phyloP scores from a whole-genome alignment of 2,797 vertebrate species.

The Malurus splendens region DNA sequence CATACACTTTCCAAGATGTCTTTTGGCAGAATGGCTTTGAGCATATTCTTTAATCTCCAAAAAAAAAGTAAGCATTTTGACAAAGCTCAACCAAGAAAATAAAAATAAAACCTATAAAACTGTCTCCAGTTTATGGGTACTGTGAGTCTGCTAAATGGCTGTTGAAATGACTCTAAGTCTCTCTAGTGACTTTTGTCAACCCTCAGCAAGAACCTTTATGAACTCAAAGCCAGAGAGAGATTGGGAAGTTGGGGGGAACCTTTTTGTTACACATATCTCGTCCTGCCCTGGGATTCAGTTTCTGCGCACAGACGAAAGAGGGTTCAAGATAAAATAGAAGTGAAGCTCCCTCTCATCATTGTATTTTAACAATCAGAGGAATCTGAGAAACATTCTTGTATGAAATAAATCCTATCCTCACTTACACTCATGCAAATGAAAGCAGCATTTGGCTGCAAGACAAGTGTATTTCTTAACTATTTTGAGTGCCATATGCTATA shows the following conservation, averaged over 20 bases:
- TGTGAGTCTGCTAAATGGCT: background rate
- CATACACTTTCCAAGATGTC: background rate
- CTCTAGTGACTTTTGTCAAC: background rate
- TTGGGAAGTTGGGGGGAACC: background rate
- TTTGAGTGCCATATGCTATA: slow-evolving; percentile 61
- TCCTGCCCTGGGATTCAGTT: background rate
- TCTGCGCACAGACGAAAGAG: background rate
- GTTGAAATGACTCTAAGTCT: background rate
- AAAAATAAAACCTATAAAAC: background rate
- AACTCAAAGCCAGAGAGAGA: background rate
- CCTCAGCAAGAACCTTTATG: background rate
- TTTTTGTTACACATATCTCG: background rate
- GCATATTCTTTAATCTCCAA: background rate
- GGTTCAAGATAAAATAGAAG: slow-evolving; percentile 4
- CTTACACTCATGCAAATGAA: slow-evolving; percentile 60
- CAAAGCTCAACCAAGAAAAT: background rate
- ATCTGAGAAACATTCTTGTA: slow-evolving; percentile 53
- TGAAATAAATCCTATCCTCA: slow-evolving; percentile 60
- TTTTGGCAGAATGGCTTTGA: background rate
- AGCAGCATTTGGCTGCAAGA: slow-evolving; percentile 58
- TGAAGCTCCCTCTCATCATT: slow-evolving; percentile 34
- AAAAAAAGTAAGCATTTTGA: background rate
- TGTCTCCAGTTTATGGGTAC: background rate
- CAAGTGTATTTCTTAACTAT: slow-evolving; percentile 62
- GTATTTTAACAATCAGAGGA: slow-evolving; percentile 42